Evolutionary conservation across 2,888 invertebrate species (phyloP), one percentile per base, ranked within the genome.

Genomic region (Harmothoe impar): DNA sequence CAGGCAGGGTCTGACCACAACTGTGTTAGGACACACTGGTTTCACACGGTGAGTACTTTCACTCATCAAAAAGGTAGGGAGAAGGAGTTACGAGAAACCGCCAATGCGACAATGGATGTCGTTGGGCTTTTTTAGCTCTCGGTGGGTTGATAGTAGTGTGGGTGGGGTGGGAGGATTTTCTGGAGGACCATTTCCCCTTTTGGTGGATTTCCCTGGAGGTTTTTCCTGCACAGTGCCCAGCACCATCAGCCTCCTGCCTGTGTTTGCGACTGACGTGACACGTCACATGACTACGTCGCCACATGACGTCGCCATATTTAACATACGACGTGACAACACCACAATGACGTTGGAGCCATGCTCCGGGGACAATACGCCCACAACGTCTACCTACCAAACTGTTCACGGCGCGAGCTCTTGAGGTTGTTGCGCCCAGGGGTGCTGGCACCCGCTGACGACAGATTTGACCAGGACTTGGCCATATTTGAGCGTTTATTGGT

Each of bases 401-500:
- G 54, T 23, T 86, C 54, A 20, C 86, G 52, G 1, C 56, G 15
- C n/a, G 86, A 52, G 56, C 54, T 29, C 25, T 56, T 86, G 86
- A 86, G 86, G 43, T 84, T 33, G 84, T 33, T 43, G 54, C 86
- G 86, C 29, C 29, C 52, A 20, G 86, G 86, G 54, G 33, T 68
- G 23, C 43, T 68, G 23, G 25, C 20, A 12, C 89, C 72, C 15
- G 89, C 89, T 20, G 89, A 89, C 7, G 89, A 68, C 20, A 89
- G 68, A 68, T 89, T 89, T 10, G 89, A 89, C 89, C 89, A 89
- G 35, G 89, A 89, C 68, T 89, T 89, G 89, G 89, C 89, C 72
- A 89, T 43, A n/a, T 62, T 52, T 43, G 68, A 68, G 23, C 72
- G 89, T 33, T 89, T 89, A 72, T 43, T 89, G 62, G 89, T 17